phyloP scores from a whole-genome alignment of 2,797 vertebrate species.

The Heterohyrax brucei region DNA sequence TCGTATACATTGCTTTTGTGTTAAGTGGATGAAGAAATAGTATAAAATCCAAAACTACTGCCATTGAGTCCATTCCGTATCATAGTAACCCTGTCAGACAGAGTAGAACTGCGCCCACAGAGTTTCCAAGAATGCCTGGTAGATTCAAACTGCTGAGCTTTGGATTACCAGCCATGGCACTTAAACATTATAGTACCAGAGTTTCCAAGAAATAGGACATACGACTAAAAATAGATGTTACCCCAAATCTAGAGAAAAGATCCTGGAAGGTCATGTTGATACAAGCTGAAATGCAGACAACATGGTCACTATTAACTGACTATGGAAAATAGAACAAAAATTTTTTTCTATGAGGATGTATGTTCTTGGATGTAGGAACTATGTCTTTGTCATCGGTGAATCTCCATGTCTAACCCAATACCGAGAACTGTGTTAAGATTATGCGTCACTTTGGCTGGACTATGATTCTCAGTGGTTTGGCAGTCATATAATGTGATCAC shows the following conservation, averaged over 20 bases:
- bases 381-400: not conserved
- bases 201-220: not conserved
- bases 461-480: no score
- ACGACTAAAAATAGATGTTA: conserved; percentile 7
- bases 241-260: conserved; percentile 13
- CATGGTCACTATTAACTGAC: not conserved
- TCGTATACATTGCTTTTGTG: conserved; percentile 51
- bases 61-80: no score
- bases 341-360: not conserved
- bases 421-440: not conserved
- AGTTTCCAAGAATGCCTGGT: no score
- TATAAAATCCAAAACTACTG: no score
- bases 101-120: no score
- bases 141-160: no score
- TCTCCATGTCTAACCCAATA: not conserved
- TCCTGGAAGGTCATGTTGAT: conserved; percentile 18
- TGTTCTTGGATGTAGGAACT: not conserved
- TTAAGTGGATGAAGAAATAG: not conserved
- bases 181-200: no score
- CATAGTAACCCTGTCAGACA: no score
- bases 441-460: no score
- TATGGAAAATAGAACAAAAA: not conserved
- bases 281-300: conserved; percentile 46
- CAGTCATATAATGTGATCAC: no score
- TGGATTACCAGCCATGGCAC: no score